phyloP scores from a whole-genome alignment of 92 coral and sea anemone genomes.

The Palythoa heliodiscus region DNA sequence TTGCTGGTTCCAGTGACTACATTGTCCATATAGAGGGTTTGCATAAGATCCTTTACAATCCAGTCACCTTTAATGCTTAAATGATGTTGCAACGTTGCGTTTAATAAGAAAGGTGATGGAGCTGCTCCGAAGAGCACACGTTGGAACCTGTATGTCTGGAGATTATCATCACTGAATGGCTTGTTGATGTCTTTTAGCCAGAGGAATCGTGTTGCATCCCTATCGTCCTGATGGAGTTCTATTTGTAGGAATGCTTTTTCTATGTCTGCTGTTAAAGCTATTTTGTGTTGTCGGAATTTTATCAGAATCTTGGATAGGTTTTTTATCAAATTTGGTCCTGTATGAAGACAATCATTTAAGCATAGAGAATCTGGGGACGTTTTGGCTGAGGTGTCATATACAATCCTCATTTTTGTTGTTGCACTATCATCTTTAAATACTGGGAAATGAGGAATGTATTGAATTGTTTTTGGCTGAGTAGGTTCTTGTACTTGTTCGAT shows the following conservation, averaged over 20 bases:
- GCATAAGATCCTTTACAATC: conserved; percentile 42
- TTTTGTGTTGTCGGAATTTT: conserved; percentile 42
- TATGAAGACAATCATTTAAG: conserved; percentile 46
- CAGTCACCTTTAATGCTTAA: conserved; percentile 28
- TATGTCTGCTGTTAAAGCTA: conserved; percentile 49
- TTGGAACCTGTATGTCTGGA: conserved; percentile 46
- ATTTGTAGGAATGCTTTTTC: conserved; percentile 48
- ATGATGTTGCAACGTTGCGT: conserved; percentile 57
- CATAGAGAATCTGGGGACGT: conserved; percentile 30
- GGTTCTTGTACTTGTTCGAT: conserved; percentile 56
- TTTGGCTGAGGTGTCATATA: conserved; percentile 52
- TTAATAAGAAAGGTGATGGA: conserved; percentile 54
- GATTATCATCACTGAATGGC: conserved; percentile 21
- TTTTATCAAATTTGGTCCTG: conserved; percentile 51
- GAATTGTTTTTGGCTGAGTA: neutral
- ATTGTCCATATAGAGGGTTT: conserved; percentile 56
- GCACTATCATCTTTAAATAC: conserved; percentile 58
- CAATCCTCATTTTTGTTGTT: conserved; percentile 56
- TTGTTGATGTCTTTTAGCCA: conserved; percentile 45
- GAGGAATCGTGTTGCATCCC: conserved; percentile 42
- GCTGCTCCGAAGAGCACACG: conserved; percentile 64
- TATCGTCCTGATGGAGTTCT: conserved; percentile 33
- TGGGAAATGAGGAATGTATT: conserved; percentile 58
- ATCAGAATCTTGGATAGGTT: conserved; percentile 36
- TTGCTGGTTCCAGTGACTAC: conserved; percentile 40